Evolutionary conservation across 2,113 vertebrate species (phyloP).

Genomic region (Coryphaenoides rupestris): DNA sequence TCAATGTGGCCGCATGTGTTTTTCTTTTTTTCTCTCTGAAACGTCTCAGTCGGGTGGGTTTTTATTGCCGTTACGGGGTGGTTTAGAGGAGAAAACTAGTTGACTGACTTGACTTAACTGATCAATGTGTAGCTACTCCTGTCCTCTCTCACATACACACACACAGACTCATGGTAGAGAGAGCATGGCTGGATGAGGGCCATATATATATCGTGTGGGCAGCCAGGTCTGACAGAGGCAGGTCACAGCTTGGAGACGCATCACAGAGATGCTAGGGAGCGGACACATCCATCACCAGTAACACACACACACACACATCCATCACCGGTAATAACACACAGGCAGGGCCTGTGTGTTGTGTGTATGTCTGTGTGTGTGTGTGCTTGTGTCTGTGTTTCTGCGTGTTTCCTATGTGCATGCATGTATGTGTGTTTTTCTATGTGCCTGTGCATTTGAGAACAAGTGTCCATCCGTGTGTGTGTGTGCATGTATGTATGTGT

Average conservation of each 20-base stretch:
- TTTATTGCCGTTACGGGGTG: conserved; percentile 20
- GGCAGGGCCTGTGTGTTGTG: conserved; percentile 11
- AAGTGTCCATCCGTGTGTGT: background rate
- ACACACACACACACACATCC: conserved; percentile 51
- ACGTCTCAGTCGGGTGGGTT: conserved; percentile 4
- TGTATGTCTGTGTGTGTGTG: background rate
- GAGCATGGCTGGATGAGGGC: conserved; percentile 48
- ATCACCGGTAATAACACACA: conserved; percentile 57
- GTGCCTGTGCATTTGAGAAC: background rate
- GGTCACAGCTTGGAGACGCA: conserved; percentile 62
- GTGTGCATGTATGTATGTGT: background rate
- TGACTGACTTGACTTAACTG: conserved; percentile 11
- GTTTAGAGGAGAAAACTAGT: background rate
- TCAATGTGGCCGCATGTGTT: no score
- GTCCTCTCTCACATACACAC: background rate
- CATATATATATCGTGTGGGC: conserved; percentile 58
- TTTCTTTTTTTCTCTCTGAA: background rate
- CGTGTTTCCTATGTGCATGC: conserved; percentile 10
- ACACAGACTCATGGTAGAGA: conserved; percentile 14
- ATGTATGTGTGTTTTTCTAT: background rate
- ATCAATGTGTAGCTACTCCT: conserved; percentile 47
- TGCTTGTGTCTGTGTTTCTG: conserved; percentile 24
- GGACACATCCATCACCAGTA: background rate
- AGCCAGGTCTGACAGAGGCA: conserved; percentile 49
- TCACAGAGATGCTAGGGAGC: conserved; percentile 60